phyloP scores from a whole-genome alignment of 2,888 invertebrate species.

The Nycteola revayana region DNA sequence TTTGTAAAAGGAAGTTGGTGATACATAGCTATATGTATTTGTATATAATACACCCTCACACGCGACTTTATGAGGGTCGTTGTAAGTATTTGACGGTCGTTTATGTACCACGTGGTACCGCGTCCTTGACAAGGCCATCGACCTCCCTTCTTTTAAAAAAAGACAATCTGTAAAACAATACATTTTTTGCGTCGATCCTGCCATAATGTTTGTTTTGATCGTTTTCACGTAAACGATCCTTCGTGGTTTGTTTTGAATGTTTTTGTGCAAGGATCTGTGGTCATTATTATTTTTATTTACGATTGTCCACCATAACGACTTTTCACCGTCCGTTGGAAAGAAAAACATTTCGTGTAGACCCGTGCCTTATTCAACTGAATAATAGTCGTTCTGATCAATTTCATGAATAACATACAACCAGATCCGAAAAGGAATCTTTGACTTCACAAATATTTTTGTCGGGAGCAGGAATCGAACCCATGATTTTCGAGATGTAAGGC shows the following conservation, averaged over 20 bases:
- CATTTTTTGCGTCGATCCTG: constrained; percentile 63
- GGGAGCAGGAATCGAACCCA: no score
- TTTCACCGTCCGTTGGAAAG: no score
- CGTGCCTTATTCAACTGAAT: background rate
- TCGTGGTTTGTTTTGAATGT: constrained; percentile 47
- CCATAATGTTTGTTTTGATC: constrained; percentile 76
- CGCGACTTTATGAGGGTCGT: constrained; percentile 16
- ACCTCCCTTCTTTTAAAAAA: constrained; percentile 59
- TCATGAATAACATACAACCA: no score
- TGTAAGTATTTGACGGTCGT: constrained; percentile 50
- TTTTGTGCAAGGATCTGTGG: constrained; percentile 45
- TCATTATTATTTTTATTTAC: constrained; percentile 58
- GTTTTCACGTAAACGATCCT: constrained; percentile 69
- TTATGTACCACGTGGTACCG: constrained; percentile 65
- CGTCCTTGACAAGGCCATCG: constrained; percentile 75
- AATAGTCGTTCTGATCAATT: no score
- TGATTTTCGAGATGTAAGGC: no score
- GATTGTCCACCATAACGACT: constrained; percentile 5
- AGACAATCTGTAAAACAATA: constrained; percentile 48
- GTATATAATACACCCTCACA: constrained; percentile 22
- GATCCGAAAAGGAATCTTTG: no score
- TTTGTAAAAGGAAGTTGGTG: constrained; percentile 13
- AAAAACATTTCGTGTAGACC: no score
- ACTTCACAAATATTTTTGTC: no score
- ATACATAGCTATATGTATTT: constrained; percentile 28